phyloP scores from a whole-genome alignment of 2,797 vertebrate genomes.

The Syngnathus acus region DNA sequence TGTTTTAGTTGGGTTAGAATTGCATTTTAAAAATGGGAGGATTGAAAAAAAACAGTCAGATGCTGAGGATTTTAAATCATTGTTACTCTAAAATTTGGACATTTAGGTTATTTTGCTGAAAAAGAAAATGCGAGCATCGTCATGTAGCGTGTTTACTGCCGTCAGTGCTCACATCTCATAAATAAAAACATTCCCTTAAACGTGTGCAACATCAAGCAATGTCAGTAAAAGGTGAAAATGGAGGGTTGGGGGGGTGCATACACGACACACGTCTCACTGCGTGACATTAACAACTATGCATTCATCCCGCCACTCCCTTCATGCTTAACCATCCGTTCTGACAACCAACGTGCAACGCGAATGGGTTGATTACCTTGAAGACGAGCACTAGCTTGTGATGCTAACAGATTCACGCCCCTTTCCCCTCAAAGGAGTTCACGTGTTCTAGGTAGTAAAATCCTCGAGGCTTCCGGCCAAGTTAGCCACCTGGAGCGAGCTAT shows the following conservation, averaged over 20 bases:
- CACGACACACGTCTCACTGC: slow-evolving; percentile 13
- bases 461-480: neutral
- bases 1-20: neutral
- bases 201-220: neutral
- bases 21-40: neutral
- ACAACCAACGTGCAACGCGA: neutral
- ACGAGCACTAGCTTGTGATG: neutral
- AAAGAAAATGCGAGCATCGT: neutral
- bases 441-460: neutral
- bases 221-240: neutral
- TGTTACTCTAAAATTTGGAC: neutral
- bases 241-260: neutral
- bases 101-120: neutral
- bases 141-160: neutral
- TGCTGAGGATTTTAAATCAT: too few species aligned
- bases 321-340: slow-evolving; percentile 34
- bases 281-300: slow-evolving; percentile 30
- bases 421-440: neutral
- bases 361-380: neutral
- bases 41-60: neutral
- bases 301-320: slow-evolving; percentile 22
- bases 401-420: neutral
- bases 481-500: neutral
- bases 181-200: neutral
- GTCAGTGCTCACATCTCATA: neutral